phyloP scores from a whole-genome alignment of 2,797 vertebrate species.

The Phaenicophaeus curvirostris region DNA sequence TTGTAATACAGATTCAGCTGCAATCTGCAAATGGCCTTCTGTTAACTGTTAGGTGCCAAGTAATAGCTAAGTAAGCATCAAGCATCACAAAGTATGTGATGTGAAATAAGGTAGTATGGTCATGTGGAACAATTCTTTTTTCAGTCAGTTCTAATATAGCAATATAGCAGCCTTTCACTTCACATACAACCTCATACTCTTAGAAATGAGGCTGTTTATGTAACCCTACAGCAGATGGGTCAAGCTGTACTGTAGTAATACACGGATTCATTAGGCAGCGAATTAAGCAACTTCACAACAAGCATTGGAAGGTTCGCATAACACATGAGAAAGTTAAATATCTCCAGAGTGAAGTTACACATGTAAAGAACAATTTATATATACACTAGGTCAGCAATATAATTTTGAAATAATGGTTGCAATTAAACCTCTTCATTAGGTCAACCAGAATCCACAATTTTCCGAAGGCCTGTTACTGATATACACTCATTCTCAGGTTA shows the following conservation, averaged over 20 bases:
- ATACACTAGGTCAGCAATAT: neutral
- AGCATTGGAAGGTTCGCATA: neutral
- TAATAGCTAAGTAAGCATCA: neutral
- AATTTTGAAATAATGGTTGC: neutral
- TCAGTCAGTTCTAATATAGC: neutral
- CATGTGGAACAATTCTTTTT: neutral
- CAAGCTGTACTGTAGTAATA: neutral
- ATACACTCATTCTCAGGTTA: neutral
- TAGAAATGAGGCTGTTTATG: neutral
- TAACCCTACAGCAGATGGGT: neutral
- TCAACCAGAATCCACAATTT: neutral
- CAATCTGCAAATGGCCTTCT: neutral
- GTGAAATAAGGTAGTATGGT: neutral
- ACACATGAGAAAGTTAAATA: neutral
- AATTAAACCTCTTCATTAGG: neutral
- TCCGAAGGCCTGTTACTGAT: neutral
- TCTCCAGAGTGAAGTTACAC: neutral
- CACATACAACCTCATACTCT: fast-evolving
- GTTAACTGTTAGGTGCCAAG: neutral
- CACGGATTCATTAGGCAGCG: neutral
- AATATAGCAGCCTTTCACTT: neutral
- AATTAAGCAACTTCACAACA: neutral
- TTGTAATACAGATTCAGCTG: neutral
- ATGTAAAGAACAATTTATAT: neutral
- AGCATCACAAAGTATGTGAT: neutral